Evolutionary conservation across 2,797 vertebrate species (phyloP), one percentile per base, ranked within the genome.

Genomic region (Arnoldichthys spilopterus): DNA sequence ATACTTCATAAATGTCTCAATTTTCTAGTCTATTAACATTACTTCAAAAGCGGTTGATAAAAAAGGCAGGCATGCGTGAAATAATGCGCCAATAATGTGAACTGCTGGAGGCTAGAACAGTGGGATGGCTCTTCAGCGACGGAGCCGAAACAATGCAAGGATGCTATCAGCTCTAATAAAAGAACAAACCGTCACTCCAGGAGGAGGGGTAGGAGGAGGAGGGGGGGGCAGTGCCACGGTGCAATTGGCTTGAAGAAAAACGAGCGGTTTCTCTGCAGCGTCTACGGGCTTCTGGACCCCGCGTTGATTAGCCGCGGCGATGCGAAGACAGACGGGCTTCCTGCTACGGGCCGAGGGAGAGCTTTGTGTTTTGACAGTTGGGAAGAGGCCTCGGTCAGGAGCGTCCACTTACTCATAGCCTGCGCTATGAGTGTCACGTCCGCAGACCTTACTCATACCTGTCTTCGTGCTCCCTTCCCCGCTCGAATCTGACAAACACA

Each of bases 21-120:
- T 97, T 97, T 98, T 97, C 96, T 96, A 97, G 95, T 97, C 96
- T 97, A 98, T 98, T 98, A 97, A 96, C 96, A 96, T 97, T 96
- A 96, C 95, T 96, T 97, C 94, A 96, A 95, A 96, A 95, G 95
- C 93, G 93, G 94, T 94, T 97, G 97, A 97, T 97, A 96, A 97
- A 97, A 96, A 95, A 96, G 95, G 92, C 95, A 94, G 94, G 93
- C 95, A 95, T 93, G 96, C 96, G 94, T 97, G 95, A 97, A 97
- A 96, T 97, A 96, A 96, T 96, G 96, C 94, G 92, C 94, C 95
- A 95, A 96, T 98, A 97, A 97, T 94, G 92, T 89, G 91, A 94
- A 95, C 91, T 87, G 95, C 97, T 96, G 93, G 93, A 96, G 97
- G 97, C 95, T 91, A 96, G 93, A 96, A 93, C 94, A 95, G 96